These are phyloP conservation scores for Podotricha telesiphe DNA, from an alignment of 2,888 invertebrate genomes.

Conservation along the genomic window DNA sequence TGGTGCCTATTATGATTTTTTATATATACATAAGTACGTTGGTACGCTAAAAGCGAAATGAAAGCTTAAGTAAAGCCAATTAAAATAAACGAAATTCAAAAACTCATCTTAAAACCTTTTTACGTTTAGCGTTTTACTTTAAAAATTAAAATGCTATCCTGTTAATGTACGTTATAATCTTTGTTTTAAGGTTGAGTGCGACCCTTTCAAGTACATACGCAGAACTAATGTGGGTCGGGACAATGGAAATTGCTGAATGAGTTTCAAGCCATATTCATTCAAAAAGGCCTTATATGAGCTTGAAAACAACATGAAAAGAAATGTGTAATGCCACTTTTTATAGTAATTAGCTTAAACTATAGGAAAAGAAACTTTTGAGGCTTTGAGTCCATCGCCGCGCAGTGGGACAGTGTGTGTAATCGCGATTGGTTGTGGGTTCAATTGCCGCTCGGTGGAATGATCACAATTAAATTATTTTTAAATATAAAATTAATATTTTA, in stretches of 20 bases:
- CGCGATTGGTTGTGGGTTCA: no score
- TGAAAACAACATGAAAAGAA: conserved; percentile 29
- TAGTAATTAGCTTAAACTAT: background rate
- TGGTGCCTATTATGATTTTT: no score
- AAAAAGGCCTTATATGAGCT: conserved; percentile 37
- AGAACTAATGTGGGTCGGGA: conserved; percentile 30
- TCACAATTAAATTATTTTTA: no score
- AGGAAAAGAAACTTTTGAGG: background rate
- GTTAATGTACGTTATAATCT: conserved; percentile 16
- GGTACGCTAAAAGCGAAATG: background rate
- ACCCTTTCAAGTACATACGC: conserved; percentile 25
- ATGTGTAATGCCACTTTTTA: background rate
- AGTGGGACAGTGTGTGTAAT: no score
- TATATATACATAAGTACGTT: background rate
- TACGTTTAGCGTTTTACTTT: conserved; percentile 11
- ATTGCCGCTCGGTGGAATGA: no score
- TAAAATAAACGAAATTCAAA: conserved; percentile 4
- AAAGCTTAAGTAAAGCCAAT: background rate
- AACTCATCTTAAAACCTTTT: background rate
- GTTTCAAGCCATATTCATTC: conserved; percentile 46
- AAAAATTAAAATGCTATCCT: conserved; percentile 22
- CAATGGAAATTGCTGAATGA: conserved; percentile 44
- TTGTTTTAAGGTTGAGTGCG: conserved; percentile 21
- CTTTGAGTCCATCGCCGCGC: no score
- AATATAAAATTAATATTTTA: no score